Conservation (phyloP, 2,113 vertebrate genomes). For the Sapajus apella region DNA sequence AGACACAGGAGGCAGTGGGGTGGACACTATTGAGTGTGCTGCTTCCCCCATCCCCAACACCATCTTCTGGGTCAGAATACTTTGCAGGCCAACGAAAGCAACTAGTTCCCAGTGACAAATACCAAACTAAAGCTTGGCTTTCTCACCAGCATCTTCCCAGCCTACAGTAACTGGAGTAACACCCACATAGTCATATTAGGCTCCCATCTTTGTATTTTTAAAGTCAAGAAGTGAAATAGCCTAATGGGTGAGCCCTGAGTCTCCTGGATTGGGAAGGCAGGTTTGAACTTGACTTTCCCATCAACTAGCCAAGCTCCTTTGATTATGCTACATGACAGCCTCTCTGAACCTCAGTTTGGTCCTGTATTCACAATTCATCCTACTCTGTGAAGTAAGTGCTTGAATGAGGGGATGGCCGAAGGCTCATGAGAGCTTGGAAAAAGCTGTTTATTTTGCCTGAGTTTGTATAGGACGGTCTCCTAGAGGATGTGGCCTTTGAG, state of each 20-base stretch:
- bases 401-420: not conserved
- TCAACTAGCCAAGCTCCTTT: not conserved
- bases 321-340: too few species aligned
- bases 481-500: not conserved
- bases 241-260: not conserved
- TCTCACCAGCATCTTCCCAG: not conserved
- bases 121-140: not conserved
- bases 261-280: not conserved
- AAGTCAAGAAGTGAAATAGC: not conserved
- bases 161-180: not conserved
- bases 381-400: not conserved
- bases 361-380: not conserved
- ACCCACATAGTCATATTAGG: not conserved
- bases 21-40: fast-evolving
- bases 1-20: not conserved
- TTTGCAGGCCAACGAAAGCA: not conserved
- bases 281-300: not conserved
- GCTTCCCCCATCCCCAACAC: not conserved
- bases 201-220: not conserved
- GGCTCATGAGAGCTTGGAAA: not conserved
- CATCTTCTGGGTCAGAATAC: not conserved
- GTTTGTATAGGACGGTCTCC: not conserved
- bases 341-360: not conserved
- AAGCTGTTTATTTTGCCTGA: not conserved
- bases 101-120: not conserved